phyloP scores from a whole-genome alignment of 53 echinoderm and acorn worm species.

The Apostichopus leukothele region DNA sequence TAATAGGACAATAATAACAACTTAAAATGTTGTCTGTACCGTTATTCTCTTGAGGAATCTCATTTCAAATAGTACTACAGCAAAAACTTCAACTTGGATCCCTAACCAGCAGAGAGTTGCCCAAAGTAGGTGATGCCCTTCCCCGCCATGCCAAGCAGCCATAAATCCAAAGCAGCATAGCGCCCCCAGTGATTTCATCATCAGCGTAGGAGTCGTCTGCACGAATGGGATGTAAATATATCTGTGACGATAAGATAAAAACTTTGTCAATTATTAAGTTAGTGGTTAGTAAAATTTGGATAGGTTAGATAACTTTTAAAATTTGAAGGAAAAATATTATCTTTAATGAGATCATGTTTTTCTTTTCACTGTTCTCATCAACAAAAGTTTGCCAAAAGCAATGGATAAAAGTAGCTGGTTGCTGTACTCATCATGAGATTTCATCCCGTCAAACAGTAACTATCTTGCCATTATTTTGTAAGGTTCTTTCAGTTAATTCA shows the following conservation, averaged over 20 bases:
- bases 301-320: no score
- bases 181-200: conserved; percentile 24
- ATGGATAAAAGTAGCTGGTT: no score
- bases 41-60: background rate
- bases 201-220: background rate
- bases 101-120: conserved; percentile 33
- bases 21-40: background rate
- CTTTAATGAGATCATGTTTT: no score
- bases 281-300: no score
- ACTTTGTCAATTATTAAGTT: background rate
- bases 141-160: conserved; percentile 31
- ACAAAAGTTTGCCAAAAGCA: no score
- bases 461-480: no score
- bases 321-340: no score
- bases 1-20: no score
- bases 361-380: no score
- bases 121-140: background rate
- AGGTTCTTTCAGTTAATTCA: no score
- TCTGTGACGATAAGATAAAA: background rate
- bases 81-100: conserved; percentile 32
- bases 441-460: no score
- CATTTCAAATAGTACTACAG: conserved; percentile 6
- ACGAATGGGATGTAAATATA: conserved; percentile 35
- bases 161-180: conserved; percentile 25
- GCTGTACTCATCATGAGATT: no score